These are phyloP conservation scores for Thumatha senex DNA, from an alignment of 2,888 invertebrate species.

Conservation along the genomic window DNA sequence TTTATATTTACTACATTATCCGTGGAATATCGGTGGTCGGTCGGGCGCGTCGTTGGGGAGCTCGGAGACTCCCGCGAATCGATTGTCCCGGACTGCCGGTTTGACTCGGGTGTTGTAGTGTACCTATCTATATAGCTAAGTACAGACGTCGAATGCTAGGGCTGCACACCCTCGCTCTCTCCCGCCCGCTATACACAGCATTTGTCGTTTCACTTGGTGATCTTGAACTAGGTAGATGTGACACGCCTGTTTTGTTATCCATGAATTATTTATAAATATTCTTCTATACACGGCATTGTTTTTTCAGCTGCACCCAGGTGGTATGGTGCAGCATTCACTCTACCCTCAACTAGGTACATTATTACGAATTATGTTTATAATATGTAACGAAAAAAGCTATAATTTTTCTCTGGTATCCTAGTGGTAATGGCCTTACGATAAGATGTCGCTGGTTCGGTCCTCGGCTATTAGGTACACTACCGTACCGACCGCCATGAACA, in stretches of 20 bases:
- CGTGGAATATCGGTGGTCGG: constrained; percentile 50
- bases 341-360: constrained; percentile 21
- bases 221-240: constrained; percentile 56
- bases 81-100: constrained; percentile 66
- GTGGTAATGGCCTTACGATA: too few relatives aligned
- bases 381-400: neutral
- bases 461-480: too few relatives aligned
- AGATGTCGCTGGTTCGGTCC: too few relatives aligned
- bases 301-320: constrained; percentile 39
- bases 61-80: constrained; percentile 62
- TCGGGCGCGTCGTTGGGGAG: constrained; percentile 60
- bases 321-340: constrained; percentile 9
- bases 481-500: too few relatives aligned
- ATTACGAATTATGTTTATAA: neutral
- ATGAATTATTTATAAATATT: constrained; percentile 61
- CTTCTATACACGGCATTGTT: constrained; percentile 37
- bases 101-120: constrained; percentile 30
- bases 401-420: too few relatives aligned
- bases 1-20: constrained; percentile 49
- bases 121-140: constrained; percentile 38
- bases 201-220: constrained; percentile 59
- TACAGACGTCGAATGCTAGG: constrained; percentile 34
- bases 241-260: constrained; percentile 44
- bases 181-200: constrained; percentile 43
- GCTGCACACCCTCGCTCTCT: constrained; percentile 63